Evolutionary conservation across 2,888 invertebrate species (phyloP).

Genomic region (Volucella inanis): DNA sequence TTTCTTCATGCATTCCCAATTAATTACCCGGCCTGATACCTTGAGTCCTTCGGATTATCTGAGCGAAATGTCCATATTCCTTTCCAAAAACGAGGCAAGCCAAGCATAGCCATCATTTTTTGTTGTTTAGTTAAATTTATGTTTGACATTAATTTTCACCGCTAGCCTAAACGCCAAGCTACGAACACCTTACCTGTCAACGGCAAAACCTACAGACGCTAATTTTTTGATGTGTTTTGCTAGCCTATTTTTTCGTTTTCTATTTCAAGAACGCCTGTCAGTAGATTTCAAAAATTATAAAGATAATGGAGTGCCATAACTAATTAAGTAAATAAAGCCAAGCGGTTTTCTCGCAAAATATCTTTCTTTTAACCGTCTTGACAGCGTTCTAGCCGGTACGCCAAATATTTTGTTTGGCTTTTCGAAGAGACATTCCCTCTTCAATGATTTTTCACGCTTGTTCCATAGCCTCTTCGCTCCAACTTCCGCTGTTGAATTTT

Average conservation of each 20-base stretch:
- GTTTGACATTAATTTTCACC: neutral
- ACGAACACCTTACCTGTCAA: conserved; percentile 11
- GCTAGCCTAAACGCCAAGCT: conserved; percentile 9
- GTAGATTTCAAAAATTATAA: too few species aligned
- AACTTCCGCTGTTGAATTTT: too few species aligned
- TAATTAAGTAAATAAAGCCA: too few species aligned
- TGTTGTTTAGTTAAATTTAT: conserved; percentile 2
- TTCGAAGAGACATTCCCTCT: too few species aligned
- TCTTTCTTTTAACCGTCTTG: too few species aligned
- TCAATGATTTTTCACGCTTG: too few species aligned
- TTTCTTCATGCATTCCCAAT: conserved; percentile 29
- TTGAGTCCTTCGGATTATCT: neutral
- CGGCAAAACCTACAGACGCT: neutral
- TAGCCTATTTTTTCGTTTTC: conserved; percentile 9
- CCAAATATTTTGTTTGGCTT: too few species aligned
- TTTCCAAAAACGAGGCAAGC: neutral
- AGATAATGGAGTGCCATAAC: too few species aligned
- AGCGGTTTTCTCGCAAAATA: too few species aligned
- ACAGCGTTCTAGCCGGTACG: too few species aligned
- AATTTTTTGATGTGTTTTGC: neutral
- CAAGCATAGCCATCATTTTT: neutral
- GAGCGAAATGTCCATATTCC: neutral
- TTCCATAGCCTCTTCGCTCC: too few species aligned
- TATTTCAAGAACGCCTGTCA: conserved; percentile 3
- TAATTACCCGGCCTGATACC: conserved; percentile 8